A percentile compares a stretch with the other conserved stretches of the same genome.
Evolutionary conservation across 1,140 invertebrate genomes (phyloP).

Genomic region (Lordiphosa stackelbergi): DNA sequence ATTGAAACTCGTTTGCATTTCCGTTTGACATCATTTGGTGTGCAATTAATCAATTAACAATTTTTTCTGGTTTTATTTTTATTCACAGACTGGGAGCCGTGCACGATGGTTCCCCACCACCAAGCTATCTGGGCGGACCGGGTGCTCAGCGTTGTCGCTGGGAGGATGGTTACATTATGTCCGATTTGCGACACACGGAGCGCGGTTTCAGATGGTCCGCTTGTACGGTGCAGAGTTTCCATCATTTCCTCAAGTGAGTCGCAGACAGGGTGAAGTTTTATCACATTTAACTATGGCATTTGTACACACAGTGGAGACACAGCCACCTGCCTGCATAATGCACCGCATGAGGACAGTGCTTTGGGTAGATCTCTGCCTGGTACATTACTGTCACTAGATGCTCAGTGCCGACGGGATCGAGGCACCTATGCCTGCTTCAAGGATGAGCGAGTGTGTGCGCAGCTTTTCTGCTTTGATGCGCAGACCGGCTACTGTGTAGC

Average conservation of each 20-base stretch:
- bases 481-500: constrained; percentile 96
- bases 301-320: constrained; percentile 88
- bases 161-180: constrained; percentile 98
- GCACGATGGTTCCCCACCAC: constrained; percentile 95
- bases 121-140: constrained; percentile 94
- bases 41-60: constrained; percentile 68
- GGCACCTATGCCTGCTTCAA: constrained; percentile 90
- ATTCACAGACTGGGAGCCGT: constrained; percentile 90
- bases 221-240: constrained; percentile 95
- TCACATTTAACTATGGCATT: constrained; percentile 15
- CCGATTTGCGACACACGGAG: constrained; percentile 94
- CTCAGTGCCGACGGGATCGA: constrained; percentile 94
- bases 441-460: constrained; percentile 96
- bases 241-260: constrained; percentile 95
- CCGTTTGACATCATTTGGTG: constrained; percentile 63
- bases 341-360: constrained; percentile 94
- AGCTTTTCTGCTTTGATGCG: constrained; percentile 96
- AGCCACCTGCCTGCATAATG: constrained; percentile 94
- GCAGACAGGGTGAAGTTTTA: fast-evolving
- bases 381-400: constrained; percentile 91
- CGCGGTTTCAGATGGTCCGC: constrained; percentile 96
- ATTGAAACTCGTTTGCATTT: constrained; percentile 62
- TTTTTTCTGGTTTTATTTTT: constrained; percentile 16
- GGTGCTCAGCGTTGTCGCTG: constrained; percentile 96
- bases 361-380: constrained; percentile 92